Base-by-base conservation (phyloP, 2,888 invertebrate species). In the Lypha dubia region DNA sequence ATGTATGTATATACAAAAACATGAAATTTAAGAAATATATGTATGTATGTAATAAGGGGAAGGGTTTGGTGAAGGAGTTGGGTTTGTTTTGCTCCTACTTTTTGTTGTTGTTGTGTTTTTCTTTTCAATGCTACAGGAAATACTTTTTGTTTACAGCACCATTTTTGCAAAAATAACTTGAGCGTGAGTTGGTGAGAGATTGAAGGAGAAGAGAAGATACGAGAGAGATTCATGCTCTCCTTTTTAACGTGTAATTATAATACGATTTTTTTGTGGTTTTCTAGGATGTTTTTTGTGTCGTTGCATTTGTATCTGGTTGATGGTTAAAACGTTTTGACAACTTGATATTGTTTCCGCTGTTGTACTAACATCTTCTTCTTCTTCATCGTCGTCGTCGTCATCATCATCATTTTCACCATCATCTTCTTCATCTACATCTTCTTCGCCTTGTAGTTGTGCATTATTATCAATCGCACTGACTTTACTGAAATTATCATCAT, bases 231-330 rank as follows among this genome's bases (percentile, higher is more conserved):
- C 35, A 6, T 24, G 15, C 17, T 35, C 13, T 62, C 1, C 35
- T 63, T n/a, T 60, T 77, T 81, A 84, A 74, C 77, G 84, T 74
- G 77, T 58, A 83, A 65, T 58, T 49, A 49, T 32, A 49, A 75
- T 71, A 79, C 85, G 83, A 77, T 89, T 91, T n/a, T n/a, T n/a
- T 88, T 89, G 90, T 73, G 90, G 92, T 86, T 92, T 92, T 65
- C 92, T 89, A 79, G 90, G 89, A 88, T 92, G 92, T 87, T 92
- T 92, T 85, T 88, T 87, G 38, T 91, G 89, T 83, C 91, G 90
- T 83, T 91, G 91, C 89, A 89, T 88, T 83, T 91, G 90, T 84
- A 89, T 86, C 82, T 89, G 89, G 85, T 89, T 88, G 58, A 90
- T 89, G 84, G 88, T 88, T 56, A 90, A 88, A 87, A 90, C 89